Evolutionary conservation across 2,797 vertebrate species (phyloP), one percentile per base, ranked within the genome.

Genomic region (Borostomias antarcticus): DNA sequence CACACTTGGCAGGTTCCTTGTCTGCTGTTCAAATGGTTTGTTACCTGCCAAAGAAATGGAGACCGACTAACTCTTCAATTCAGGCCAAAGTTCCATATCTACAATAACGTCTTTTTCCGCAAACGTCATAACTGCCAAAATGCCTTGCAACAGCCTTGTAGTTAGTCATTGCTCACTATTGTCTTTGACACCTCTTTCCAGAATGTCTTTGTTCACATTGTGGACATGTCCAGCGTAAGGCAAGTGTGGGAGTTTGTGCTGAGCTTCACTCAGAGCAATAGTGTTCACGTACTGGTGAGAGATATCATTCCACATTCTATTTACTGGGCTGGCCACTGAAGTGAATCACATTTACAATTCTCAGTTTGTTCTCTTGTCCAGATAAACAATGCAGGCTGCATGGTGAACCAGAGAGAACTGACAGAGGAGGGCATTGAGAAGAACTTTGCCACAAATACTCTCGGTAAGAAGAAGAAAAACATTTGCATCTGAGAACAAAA

Each of bases 311-410:
- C 2, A 43, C 5, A 0, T 10, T 57, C 28, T 6, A 5, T 17
- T 15, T 0, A 7, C 33, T 56, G 19, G 23, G 25, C 17, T 28
- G 5, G 26, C 29, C 13, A 48, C 9, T 33, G 23, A 47, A 58
- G n/a, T n/a, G n/a, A n/a, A n/a, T n/a, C n/a, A n/a, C n/a, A n/a
- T n/a, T n/a, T n/a, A n/a, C n/a, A n/a, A n/a, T n/a, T n/a, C n/a
- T n/a, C n/a, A n/a, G n/a, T n/a, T n/a, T n/a, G 9, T 43, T 15
- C 35, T 1, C 0, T 65, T 11, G 62, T 63, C 19, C 81, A 95
- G 95, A 89, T 96, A 68, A 96, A 94, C 84, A 96, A 96, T 25
- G 93, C 94, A 0, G 93, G 93, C 9, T 95, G 93, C 40, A 95
- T 96, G 94, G 90, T 95, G 65, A 94, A 93, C 88, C 91, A 89